Base-by-base conservation (phyloP, 2,113 vertebrate species). In the Ariopsis seemanni region DNA sequence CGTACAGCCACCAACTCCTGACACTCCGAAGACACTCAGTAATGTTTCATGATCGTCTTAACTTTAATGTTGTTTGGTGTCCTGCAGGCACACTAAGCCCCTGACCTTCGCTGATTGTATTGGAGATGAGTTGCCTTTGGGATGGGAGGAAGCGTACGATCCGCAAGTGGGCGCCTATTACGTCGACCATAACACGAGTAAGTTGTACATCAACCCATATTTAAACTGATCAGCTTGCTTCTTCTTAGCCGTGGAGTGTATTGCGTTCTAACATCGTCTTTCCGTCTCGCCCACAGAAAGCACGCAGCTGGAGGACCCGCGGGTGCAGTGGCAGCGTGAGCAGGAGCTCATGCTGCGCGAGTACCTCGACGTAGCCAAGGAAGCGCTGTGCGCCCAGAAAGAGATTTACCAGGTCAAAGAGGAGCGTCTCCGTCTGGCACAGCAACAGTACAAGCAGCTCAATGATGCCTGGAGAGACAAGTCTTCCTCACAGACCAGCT, bases 171-270 rank as follows among this genome's bases (percentile, higher is more conserved):
- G 98, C 87, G 93, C 96, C 58, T 99, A 99, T 95, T 99, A 98
- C 95, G 97, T 99, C 90, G 97, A 99, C 96, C 98, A 99, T 94
- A 99, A 99, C 93, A 98, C 96, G 91, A 97, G 98, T 99, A 96
- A 98, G 97, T 96, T 85, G 80, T 71, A 48, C 77, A 69, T 22
- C 11, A 11, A 77, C 5, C 63, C n/a, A 25, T 58, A 55, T 62
- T 57, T 3, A 58, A 14, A 27, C 11, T 17, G 5, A 53, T 15
- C 8, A 5, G 2, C 42, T 22, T 20, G 30, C 27, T 71, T 71
- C 12, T 30, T 71, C 27, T 69, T 69, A 14, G 15, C 53, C 34
- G 8, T 10, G 12, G 14, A 55, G n/a, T 20, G 55, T 4, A 10
- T 58, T 22, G 22, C 0, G 55, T 11, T 17, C 2, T 17, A 7